phyloP scores from a whole-genome alignment of 2,888 invertebrate species.

The Protophormia terraenovae region DNA sequence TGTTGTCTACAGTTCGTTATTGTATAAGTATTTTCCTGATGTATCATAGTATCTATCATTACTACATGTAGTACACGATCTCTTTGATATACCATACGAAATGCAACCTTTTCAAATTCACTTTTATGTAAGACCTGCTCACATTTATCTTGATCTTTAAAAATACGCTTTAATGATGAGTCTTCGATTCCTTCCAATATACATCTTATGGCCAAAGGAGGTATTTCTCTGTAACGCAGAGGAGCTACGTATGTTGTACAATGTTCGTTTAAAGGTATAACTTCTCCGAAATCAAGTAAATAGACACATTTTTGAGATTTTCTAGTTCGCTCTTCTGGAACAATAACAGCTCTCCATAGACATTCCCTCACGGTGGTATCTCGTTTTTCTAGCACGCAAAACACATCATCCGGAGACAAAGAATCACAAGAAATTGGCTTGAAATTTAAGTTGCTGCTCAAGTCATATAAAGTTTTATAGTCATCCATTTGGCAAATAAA shows the following conservation, averaged over 20 bases:
- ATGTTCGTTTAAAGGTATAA: constrained; percentile 49
- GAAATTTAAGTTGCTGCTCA: constrained; percentile 56
- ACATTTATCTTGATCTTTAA: constrained; percentile 40
- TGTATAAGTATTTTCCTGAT: background rate
- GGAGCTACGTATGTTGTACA: constrained; percentile 55
- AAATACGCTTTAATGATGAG: background rate
- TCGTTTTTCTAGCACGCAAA: constrained; percentile 59
- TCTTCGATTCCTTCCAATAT: constrained; percentile 60
- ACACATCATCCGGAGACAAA: constrained; percentile 47
- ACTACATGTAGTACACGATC: constrained; percentile 56
- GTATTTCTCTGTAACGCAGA: constrained; percentile 47
- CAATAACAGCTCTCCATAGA: constrained; percentile 62
- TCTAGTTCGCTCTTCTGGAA: background rate
- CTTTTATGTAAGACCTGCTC: constrained; percentile 28
- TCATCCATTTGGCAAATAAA: constrained; percentile 65
- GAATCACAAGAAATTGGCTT: constrained; percentile 6
- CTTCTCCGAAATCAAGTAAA: constrained; percentile 68
- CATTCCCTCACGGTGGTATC: background rate
- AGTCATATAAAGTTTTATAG: constrained; percentile 49
- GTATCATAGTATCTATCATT: background rate
- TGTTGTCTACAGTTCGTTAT: background rate
- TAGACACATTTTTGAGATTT: constrained; percentile 9
- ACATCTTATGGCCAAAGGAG: constrained; percentile 69
- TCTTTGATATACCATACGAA: constrained; percentile 49
- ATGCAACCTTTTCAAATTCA: constrained; percentile 52